phyloP scores from a whole-genome alignment of 1,140 invertebrate species.

The Linepithema humile region DNA sequence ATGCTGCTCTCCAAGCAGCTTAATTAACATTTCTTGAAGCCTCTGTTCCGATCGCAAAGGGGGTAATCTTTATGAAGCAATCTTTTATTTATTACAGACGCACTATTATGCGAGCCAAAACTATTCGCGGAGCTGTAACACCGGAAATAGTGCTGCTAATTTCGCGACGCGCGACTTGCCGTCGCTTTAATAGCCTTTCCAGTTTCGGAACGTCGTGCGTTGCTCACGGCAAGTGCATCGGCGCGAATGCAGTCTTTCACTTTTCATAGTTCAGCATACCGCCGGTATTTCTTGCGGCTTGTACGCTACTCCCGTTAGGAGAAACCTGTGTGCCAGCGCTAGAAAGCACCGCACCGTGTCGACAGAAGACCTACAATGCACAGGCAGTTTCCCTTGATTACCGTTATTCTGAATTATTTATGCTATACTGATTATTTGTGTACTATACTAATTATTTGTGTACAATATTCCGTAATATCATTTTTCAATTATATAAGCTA shows the following conservation, averaged over 20 bases:
- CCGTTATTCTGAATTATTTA: too few relatives aligned
- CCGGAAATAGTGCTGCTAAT: slow-evolving; percentile 33
- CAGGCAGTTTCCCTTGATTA: too few relatives aligned
- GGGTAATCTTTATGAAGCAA: neutral
- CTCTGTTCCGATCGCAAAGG: neutral
- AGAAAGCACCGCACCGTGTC: slow-evolving; percentile 12
- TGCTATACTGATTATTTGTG: too few relatives aligned
- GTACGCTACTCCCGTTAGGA: neutral
- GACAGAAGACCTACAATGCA: too few relatives aligned
- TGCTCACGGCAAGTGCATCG: neutral
- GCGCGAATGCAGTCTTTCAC: slow-evolving; percentile 38
- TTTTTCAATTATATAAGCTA: too few relatives aligned
- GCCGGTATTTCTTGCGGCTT: neutral
- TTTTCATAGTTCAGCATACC: slow-evolving; percentile 7
- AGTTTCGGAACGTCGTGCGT: neutral
- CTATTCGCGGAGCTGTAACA: neutral
- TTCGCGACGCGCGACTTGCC: neutral
- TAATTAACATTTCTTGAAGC: neutral
- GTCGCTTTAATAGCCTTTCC: neutral
- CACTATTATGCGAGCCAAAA: neutral
- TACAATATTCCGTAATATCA: too few relatives aligned
- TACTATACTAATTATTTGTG: too few relatives aligned
- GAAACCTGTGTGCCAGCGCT: slow-evolving; percentile 1
- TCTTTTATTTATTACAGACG: neutral
- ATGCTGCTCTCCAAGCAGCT: neutral